Conservation (phyloP, 92 coral and sea anemone genomes). For the Epizoanthus stellaris region DNA sequence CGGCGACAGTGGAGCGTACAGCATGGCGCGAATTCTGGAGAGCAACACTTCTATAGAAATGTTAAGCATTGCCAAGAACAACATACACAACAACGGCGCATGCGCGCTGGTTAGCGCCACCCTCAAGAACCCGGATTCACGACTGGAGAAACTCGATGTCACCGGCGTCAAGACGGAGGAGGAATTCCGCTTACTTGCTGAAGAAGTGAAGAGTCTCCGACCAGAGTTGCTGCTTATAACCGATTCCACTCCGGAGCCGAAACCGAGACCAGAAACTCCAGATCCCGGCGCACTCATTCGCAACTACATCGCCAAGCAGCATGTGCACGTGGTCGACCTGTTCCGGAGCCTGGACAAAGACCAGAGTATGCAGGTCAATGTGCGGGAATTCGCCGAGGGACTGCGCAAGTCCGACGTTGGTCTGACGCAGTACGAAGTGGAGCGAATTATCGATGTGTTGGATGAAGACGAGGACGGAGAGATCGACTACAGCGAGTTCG, state of each 20-base stretch:
- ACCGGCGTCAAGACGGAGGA: constrained; percentile 65
- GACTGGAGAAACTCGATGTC: constrained; percentile 69
- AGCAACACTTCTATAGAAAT: constrained; percentile 69
- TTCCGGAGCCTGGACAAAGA: constrained; percentile 80
- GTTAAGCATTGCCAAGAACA: constrained; percentile 71
- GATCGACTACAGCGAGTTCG: constrained; percentile 93
- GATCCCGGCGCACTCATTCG: constrained; percentile 79
- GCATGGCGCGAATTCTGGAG: constrained; percentile 60
- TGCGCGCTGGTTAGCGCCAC: constrained; percentile 70
- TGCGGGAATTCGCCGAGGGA: constrained; percentile 86
- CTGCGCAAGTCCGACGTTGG: constrained; percentile 85
- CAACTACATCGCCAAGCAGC: constrained; percentile 85
- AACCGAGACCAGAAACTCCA: constrained; percentile 65
- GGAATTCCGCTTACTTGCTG: constrained; percentile 61
- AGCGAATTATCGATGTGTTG: constrained; percentile 76
- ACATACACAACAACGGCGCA: constrained; percentile 78
- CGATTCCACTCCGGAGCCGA: constrained; percentile 67
- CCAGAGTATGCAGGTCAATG: constrained; percentile 93
- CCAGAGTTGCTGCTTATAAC: constrained; percentile 72
- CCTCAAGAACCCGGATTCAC: constrained; percentile 67
- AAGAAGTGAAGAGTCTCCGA: constrained; percentile 58
- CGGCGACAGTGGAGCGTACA: constrained; percentile 59
- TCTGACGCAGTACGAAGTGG: constrained; percentile 79
- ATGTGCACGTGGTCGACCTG: constrained; percentile 82
- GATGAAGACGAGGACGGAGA: constrained; percentile 91